Conservation (phyloP, 2,113 vertebrate genomes). For the Eclectus roratus region DNA sequence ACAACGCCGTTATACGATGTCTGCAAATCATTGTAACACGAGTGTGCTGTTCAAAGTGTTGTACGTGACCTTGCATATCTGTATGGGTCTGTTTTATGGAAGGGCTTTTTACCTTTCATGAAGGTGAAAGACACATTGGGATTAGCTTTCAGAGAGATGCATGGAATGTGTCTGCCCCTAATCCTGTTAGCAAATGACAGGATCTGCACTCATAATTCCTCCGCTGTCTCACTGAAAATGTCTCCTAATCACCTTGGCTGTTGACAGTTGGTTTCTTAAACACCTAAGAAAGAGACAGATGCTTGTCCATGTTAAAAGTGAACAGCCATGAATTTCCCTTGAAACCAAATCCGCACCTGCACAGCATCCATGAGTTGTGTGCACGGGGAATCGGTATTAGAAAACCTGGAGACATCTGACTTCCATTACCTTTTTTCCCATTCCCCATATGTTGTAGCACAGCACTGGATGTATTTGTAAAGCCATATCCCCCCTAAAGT, state of each 20-base stretch:
- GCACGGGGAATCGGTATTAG: background rate
- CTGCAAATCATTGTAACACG: background rate
- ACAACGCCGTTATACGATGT: background rate
- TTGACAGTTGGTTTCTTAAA: conserved; percentile 33
- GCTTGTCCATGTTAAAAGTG: conserved; percentile 32
- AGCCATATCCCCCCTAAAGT: background rate
- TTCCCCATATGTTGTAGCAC: background rate
- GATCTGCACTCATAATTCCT: background rate
- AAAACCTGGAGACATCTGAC: conserved; percentile 38
- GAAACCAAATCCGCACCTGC: conserved; percentile 20
- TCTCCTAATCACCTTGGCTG: conserved; percentile 30
- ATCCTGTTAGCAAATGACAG: conserved; percentile 30
- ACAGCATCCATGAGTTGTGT: background rate
- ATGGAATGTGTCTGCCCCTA: conserved; percentile 27
- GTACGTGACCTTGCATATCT: background rate
- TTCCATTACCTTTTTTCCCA: background rate
- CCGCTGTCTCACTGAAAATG: background rate
- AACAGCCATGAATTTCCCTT: background rate
- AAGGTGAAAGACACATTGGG: background rate
- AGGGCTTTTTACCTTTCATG: background rate
- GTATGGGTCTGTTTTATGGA: background rate
- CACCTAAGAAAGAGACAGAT: conserved; percentile 38
- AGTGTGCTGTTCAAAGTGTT: background rate
- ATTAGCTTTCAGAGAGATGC: background rate
- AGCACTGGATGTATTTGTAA: background rate